Evolutionary conservation across 1,140 invertebrate genomes (phyloP).

Genomic region (Drosophila littoralis): DNA sequence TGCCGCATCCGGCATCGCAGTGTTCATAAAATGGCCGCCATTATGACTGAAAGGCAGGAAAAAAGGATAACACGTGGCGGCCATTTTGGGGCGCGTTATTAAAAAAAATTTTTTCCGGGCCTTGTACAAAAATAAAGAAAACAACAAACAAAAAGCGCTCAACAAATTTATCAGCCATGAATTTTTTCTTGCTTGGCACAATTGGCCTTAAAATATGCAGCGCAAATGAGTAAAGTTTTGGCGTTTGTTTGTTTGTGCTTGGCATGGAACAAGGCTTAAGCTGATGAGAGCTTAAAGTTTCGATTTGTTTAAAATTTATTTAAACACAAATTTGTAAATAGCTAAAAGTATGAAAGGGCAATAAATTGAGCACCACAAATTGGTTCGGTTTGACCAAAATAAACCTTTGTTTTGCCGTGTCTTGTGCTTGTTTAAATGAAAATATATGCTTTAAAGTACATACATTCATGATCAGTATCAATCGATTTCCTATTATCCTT

Average conservation of each 20-base stretch:
- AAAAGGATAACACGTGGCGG: conserved; percentile 11
- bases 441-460: too few relatives aligned
- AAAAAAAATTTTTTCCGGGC: conserved; percentile 27
- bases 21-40: conserved; percentile 37
- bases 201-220: conserved; percentile 50
- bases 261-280: conserved; percentile 27
- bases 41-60: conserved; percentile 28
- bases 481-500: too few relatives aligned
- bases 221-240: conserved; percentile 48
- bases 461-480: too few relatives aligned
- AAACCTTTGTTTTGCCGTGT: too few relatives aligned
- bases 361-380: too few relatives aligned
- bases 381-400: too few relatives aligned
- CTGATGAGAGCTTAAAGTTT: conserved; percentile 24
- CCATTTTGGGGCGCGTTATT: conserved; percentile 39
- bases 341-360: too few relatives aligned
- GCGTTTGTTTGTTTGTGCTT: conserved; percentile 27
- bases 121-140: not conserved
- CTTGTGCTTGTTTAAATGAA: too few relatives aligned
- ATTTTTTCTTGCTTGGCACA: conserved; percentile 23
- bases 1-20: conserved; percentile 26
- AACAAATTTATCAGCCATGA: conserved; percentile 40
- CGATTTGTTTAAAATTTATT: conserved; percentile 4
- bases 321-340: not conserved
- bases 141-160: conserved; percentile 12